Base-by-base conservation (phyloP, 2,797 vertebrate genomes). In the Eleutherodactylus coqui region DNA sequence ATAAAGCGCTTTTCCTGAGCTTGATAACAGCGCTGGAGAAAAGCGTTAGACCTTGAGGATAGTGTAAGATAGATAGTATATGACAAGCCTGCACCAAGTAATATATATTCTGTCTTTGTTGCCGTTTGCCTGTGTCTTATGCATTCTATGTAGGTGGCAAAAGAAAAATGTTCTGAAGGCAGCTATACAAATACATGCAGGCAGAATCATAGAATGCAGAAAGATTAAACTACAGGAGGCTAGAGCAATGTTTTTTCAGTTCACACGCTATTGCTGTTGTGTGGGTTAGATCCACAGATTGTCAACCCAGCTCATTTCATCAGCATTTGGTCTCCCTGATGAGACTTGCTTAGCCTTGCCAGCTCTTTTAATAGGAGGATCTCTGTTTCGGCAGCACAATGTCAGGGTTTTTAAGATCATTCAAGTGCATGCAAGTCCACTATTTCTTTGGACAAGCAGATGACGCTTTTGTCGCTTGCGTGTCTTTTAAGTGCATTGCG, bases 1-100 rank as follows among this genome's bases (percentile, higher is more conserved):
- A 82, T 86, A 82, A n/a, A 77, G 60, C 75, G 58, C 36, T 64
- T 67, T 76, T 49, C 79, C 72, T 77, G 72, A 77, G 72, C 79
- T 55, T 77, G 85, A 86, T 82, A 86, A 70, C 72, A 17, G 36
- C 41, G 38, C 85, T 34, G 34, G 79, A 82, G 79, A 82, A 81
- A 86, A 67, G 72, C 45, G 14, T 43, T 64, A 87, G 81, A 84
- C 86, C 86, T 87, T 87, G 75, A 87, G 81, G 75, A 87, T 64
- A 78, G 75, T 78, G 53, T 79, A 87, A 79, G 75, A 87, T 79
- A 79, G 86, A 87, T 87, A 87, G 81, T 84, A 79, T 84, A 84
- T 87, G 86, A 84, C 86, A 87, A 79, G 75, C 62, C 51, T 79
- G 53, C 75, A 64, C 86, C 49, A 14, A 64, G 82, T 87, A 75